Evolutionary conservation across 1,140 invertebrate species (phyloP), one percentile per base, ranked within the genome.

Genomic region (Drosophila parvula): DNA sequence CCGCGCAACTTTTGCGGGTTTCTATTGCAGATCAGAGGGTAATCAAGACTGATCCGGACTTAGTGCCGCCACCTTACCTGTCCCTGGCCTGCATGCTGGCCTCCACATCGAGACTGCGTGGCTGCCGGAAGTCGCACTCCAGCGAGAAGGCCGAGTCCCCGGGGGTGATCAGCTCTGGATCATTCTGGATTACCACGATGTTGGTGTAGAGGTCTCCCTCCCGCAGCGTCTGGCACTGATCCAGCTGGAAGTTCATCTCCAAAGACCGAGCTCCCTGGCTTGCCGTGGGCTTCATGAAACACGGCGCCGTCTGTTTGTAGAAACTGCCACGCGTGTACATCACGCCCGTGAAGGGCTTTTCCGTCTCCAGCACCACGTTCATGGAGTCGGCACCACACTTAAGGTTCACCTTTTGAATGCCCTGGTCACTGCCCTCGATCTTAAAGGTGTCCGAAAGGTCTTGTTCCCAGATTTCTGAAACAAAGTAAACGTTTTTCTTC

Each of bases 271-370:
- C 61, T 14, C 81, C 81, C 36, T 78, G 78, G 48, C 61, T 82
- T 0, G 57, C 65, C 18, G 71, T 79, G 1, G 94, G 92, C 69
- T 95, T 93, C 11, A 94, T 76, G 74, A 94, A 95, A 73, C 94
- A 95, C 0, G 94, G 93, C 4, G 92, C 78, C 16, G 93, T 81
- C 75, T 93, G 93, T n/a, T 93, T 92, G 79, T 94, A 93, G 78
- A 94, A 95, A 62, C 93, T 94, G 16, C 94, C 94, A 55, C 94
- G 92, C 0, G 94, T 95, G 71, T 95, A 95, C 86, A 95, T 93
- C 0, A 95, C 94, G 4, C 94, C 94, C 5, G 92, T 92, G 77
- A 95, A 95, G 40, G 94, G 93, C 14, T 94, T 92, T 10, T 94
- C 93, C 1, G 93, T 94, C 74, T 92, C 91, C 16, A 95, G 74